Evolutionary conservation across 2,113 vertebrate species (phyloP), one percentile per base, ranked within the genome.

Genomic region (Rhegmatorhina hoffmannsi): DNA sequence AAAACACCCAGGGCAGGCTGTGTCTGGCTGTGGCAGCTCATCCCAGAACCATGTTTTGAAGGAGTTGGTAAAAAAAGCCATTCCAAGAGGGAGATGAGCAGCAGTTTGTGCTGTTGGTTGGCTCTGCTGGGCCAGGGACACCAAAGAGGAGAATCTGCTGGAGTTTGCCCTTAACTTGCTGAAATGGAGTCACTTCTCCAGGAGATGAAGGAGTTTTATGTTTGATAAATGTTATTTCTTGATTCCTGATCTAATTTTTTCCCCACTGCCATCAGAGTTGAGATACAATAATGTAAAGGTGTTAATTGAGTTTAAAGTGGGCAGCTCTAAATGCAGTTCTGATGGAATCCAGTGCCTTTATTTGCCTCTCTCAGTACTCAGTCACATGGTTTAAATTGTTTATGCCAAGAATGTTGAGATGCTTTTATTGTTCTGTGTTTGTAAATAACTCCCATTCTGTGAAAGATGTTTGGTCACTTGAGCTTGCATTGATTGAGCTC

Each of bases 401-500:
- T 23, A 4, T 10, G 33, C 36, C 13, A 6, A 13, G 55, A 66
- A 9, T 1, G 0, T 40, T 1, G 10, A 68, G 44, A 18, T 55
- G 40, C 50, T 88, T 52, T 38, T n/a, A 1, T 11, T 49, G 28
- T 47, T 93, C 38, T 56, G 19, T 60, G 3, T 87, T 78, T 21
- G 80, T 70, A 80, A 67, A 80, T 68, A 77, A 63, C 24, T 40
- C 5, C 52, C n/a, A 11, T 77, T 94, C 68, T 68, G 68, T 79
- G 88, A 36, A 31, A 11, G 56, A 52, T 33, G 13, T n/a, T n/a
- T 85, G 82, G 20, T 84, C 88, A 55, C 64, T 92, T 4, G 21
- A 89, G 64, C 72, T 68, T 68, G 33, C 44, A 96, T 93, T 66
- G 93, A 96, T 88, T 44, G 56, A n/a, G 40, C 20, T 84, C 81